Evolutionary conservation across 2,113 vertebrate genomes (phyloP).

Genomic region (Lasiurus borealis): DNA sequence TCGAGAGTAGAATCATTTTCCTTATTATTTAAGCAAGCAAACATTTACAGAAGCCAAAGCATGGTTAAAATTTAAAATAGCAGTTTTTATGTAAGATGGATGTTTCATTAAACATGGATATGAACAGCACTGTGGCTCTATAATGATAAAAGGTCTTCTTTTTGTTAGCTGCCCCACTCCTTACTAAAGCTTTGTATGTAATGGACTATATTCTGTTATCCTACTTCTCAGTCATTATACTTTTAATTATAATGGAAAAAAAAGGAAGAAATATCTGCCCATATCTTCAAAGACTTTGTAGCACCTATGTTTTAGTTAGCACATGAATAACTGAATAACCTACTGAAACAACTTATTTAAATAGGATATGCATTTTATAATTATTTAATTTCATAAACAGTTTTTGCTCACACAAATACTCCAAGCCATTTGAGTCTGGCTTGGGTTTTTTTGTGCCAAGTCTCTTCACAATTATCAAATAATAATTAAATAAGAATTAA

Average conservation of each 20-base stretch:
- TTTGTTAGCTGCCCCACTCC: not conserved
- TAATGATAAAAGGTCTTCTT: not conserved
- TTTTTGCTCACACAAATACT: not conserved
- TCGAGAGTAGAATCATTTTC: no score
- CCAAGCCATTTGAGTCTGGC: not conserved
- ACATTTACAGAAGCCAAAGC: no score
- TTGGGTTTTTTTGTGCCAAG: not conserved
- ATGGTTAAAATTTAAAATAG: no score
- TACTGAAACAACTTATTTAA: conserved; percentile 38
- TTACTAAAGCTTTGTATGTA: not conserved
- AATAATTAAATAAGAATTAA: not conserved
- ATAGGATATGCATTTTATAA: not conserved
- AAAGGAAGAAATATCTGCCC: not conserved
- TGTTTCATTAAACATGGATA: no score
- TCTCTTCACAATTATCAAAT: not conserved
- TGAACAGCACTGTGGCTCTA: not conserved
- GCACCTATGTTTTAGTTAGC: not conserved
- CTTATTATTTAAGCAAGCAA: no score
- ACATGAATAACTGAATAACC: not conserved
- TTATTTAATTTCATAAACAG: not conserved
- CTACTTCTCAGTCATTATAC: not conserved
- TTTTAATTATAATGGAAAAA: not conserved
- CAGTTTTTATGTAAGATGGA: no score
- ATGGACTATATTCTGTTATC: not conserved
- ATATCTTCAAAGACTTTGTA: conserved; percentile 8